A percentile compares a stretch with the other conserved stretches of the same genome.
Conservation (phyloP, 2,113 vertebrate species). For the zebrafish (Danio rerio) region DNA sequence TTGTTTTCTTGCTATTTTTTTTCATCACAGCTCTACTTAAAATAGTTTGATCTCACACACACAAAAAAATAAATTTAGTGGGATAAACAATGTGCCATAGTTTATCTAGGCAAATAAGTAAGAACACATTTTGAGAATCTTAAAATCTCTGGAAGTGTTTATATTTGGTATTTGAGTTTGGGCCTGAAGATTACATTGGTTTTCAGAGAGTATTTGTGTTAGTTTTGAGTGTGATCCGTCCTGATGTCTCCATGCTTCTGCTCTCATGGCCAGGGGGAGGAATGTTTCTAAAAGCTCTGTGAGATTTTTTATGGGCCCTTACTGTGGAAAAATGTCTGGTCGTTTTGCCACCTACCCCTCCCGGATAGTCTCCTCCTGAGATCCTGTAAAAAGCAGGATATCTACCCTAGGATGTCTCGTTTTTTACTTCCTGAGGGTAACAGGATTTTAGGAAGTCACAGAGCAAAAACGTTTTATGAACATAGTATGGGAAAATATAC, state of each 20-base stretch:
- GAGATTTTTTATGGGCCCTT: conserved; percentile 67
- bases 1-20: no score
- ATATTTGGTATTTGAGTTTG: conserved; percentile 54
- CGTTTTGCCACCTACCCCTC: conserved; percentile 61
- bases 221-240: conserved; percentile 69
- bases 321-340: conserved; percentile 64
- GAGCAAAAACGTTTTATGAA: conserved; percentile 29
- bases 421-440: conserved; percentile 52
- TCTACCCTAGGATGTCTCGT: conserved; percentile 62
- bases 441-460: no score
- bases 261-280: conserved; percentile 58
- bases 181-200: conserved; percentile 70
- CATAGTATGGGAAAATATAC: conserved; percentile 9
- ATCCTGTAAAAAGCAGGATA: conserved; percentile 53
- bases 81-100: no score
- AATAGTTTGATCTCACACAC: no score
- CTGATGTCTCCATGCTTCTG: conserved; percentile 57
- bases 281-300: conserved; percentile 66
- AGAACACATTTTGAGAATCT: neutral
- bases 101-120: neutral
- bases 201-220: conserved; percentile 73
- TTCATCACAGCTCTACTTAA: no score
- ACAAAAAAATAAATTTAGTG: no score
- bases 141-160: conserved; percentile 5
- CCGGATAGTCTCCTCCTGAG: conserved; percentile 55